Percentiles rank a stretch among this genome's conserved stretches.
Conservation (phyloP, 1,140 invertebrate genomes). For the Phortica variegata region DNA sequence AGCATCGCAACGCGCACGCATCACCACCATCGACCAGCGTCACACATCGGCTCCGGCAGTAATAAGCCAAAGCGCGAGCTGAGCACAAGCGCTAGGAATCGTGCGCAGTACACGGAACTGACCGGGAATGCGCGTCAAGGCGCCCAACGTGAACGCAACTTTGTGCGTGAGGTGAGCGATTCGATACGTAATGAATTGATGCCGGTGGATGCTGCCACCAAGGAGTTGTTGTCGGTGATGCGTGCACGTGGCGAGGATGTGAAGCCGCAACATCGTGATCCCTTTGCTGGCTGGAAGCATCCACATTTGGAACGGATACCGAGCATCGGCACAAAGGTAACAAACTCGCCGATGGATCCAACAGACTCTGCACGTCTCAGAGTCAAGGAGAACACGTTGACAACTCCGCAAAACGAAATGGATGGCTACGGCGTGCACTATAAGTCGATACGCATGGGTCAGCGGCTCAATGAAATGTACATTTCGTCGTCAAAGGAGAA, state of each 20-base stretch:
- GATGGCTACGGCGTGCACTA: too few species aligned
- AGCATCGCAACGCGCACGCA: constrained; percentile 5
- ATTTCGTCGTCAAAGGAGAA: not conserved
- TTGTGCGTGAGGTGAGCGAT: constrained; percentile 8
- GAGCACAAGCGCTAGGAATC: too few species aligned
- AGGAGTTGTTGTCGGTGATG: constrained; percentile 8
- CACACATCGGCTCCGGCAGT: not conserved
- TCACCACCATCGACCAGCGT: too few species aligned
- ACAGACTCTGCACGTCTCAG: too few species aligned
- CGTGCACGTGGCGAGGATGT: not conserved
- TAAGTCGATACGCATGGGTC: not conserved
- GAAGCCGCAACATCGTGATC: constrained; percentile 11
- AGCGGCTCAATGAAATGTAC: not conserved
- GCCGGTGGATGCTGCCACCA: constrained; percentile 15
- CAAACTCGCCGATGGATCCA: too few species aligned
- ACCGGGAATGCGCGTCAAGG: too few species aligned
- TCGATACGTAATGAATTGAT: constrained; percentile 34
- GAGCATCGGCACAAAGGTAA: too few species aligned
- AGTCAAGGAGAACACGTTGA: too few species aligned
- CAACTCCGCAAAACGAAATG: too few species aligned
- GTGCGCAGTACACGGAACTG: not conserved
- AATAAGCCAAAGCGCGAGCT: constrained; percentile 3
- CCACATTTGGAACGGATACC: constrained; percentile 1
- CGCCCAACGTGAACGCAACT: too few species aligned
- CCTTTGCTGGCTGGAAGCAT: constrained; percentile 27